phyloP scores from a whole-genome alignment of 2,113 vertebrate species.

The Tauraco erythrolophus region DNA sequence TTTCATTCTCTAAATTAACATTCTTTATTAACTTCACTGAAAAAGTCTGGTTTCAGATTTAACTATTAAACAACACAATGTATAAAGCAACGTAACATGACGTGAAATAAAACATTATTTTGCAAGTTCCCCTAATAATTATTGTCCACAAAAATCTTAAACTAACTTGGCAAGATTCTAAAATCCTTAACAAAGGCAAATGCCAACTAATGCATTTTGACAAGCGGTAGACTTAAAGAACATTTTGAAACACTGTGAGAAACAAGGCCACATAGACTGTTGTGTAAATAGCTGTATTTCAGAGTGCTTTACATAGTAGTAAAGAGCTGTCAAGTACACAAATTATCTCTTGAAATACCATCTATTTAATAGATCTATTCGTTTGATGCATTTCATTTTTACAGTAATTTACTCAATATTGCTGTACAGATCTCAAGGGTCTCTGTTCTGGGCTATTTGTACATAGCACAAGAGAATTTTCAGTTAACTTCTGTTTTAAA shows the following conservation, averaged over 20 bases:
- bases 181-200: background rate
- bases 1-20: background rate
- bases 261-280: background rate
- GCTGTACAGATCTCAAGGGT: background rate
- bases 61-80: background rate
- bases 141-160: background rate
- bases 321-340: background rate
- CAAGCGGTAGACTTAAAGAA: background rate
- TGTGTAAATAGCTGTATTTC: slow-evolving; percentile 7
- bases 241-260: background rate
- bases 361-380: background rate
- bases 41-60: background rate
- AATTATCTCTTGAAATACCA: background rate
- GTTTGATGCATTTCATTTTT: slow-evolving; percentile 6
- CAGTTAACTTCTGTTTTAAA: background rate
- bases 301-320: background rate
- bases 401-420: background rate
- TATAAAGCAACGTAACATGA: background rate
- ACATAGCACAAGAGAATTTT: background rate
- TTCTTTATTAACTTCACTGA: background rate
- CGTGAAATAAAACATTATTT: background rate
- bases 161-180: background rate
- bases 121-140: background rate
- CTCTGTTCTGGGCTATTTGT: slow-evolving; percentile 19
- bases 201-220: background rate